A percentile compares a stretch with the other conserved stretches of the same genome.
Evolutionary conservation across 2,113 vertebrate genomes (phyloP).

Genomic region (Zosterops japonicus): DNA sequence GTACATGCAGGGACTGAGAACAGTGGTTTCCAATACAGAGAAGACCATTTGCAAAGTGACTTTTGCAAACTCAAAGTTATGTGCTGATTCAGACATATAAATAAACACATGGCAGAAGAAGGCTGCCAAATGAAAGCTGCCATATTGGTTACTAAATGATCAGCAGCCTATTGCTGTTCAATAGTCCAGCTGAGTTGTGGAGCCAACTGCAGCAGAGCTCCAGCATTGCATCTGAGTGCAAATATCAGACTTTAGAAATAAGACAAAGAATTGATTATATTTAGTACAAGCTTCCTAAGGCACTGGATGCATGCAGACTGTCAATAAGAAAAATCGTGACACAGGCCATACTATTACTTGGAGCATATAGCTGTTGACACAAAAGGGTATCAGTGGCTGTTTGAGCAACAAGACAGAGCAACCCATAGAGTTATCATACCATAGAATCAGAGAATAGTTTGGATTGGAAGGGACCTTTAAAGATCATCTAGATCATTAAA

Average conservation of each 20-base stretch:
- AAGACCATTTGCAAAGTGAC: conserved; percentile 6
- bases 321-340: neutral
- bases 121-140: neutral
- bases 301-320: neutral
- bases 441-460: neutral
- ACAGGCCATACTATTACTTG: neutral
- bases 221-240: neutral
- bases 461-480: neutral
- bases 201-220: neutral
- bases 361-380: neutral
- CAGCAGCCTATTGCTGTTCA: neutral
- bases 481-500: neutral
- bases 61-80: conserved; percentile 9
- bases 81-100: neutral
- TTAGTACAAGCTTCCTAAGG: neutral
- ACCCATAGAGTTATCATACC: neutral
- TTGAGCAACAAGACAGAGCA: neutral
- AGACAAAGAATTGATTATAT: neutral
- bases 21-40: conserved; percentile 10
- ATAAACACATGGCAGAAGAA: neutral
- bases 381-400: neutral
- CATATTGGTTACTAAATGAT: neutral
- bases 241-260: neutral
- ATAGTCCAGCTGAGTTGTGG: neutral
- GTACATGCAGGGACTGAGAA: neutral